These are phyloP conservation scores for Pelochelys cantorii DNA, from an alignment of 2,797 vertebrate species.

Conservation along the genomic window DNA sequence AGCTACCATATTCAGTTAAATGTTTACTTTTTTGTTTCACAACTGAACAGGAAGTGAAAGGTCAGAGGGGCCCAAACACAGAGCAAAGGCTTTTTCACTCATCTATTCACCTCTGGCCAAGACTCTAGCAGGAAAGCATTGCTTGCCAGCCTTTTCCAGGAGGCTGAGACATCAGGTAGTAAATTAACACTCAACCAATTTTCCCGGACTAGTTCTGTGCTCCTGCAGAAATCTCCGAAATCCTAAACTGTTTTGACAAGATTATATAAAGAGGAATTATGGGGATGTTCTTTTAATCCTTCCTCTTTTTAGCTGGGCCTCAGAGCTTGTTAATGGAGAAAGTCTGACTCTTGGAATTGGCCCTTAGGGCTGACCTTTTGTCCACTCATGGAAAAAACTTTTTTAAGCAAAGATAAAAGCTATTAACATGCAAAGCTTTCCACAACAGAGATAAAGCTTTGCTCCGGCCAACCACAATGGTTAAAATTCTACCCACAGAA, in stretches of 20 bases:
- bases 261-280: background rate
- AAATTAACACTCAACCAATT: slow-evolving; percentile 49
- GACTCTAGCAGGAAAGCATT: slow-evolving; percentile 35
- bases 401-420: background rate
- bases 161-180: slow-evolving; percentile 44
- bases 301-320: background rate
- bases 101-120: slow-evolving; percentile 65
- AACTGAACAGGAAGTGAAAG: slow-evolving; percentile 78
- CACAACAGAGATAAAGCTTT: background rate
- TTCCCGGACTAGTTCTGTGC: background rate
- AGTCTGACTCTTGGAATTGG: background rate
- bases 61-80: slow-evolving; percentile 56
- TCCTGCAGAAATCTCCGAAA: background rate
- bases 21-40: slow-evolving; percentile 81
- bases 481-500: background rate
- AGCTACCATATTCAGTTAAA: slow-evolving; percentile 65
- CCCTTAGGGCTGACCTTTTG: background rate
- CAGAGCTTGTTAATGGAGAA: background rate
- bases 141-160: slow-evolving; percentile 42
- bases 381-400: background rate
- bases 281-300: background rate
- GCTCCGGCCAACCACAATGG: background rate
- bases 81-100: slow-evolving; percentile 58
- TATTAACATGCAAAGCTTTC: background rate
- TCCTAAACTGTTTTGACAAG: background rate